These are phyloP conservation scores for Columba guinea DNA, from an alignment of 2,797 vertebrate species.

Conservation along the genomic window DNA sequence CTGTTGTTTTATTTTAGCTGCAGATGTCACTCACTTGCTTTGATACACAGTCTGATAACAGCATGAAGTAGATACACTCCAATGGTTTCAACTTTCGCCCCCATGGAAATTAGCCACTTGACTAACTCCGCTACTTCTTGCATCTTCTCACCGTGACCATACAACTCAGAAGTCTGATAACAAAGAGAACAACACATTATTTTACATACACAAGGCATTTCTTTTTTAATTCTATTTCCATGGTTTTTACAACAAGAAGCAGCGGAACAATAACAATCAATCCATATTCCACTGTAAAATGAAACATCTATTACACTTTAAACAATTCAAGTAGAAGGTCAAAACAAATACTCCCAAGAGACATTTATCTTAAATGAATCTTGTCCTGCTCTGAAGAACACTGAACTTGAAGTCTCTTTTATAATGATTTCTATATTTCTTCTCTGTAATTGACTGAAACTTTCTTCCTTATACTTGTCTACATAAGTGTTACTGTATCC, in stretches of 20 bases:
- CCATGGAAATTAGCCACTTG: constrained; percentile 77
- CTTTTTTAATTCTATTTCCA: neutral
- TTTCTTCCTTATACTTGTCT: neutral
- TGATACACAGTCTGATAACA: constrained; percentile 78
- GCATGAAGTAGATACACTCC: constrained; percentile 74
- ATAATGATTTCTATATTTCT: neutral
- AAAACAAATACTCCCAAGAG: neutral
- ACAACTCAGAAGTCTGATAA: constrained; percentile 64
- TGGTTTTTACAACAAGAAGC: neutral
- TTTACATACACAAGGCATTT: neutral
- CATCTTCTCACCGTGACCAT: constrained; percentile 57
- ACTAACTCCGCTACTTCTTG: constrained; percentile 70
- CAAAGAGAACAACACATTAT: neutral
- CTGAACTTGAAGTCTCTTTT: neutral
- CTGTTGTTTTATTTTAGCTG: neutral
- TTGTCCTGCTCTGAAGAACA: neutral
- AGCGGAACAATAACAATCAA: neutral
- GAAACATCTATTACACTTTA: neutral
- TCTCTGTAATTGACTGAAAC: neutral
- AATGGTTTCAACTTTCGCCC: constrained; percentile 71
- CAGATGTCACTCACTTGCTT: constrained; percentile 71
- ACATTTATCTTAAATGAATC: neutral
- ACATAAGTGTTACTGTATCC: neutral
- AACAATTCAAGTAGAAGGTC: neutral
- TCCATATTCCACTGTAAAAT: neutral